Evolutionary conservation across 2,888 invertebrate species (phyloP), one percentile per base, ranked within the genome.

Genomic region (Rhingia campestris): DNA sequence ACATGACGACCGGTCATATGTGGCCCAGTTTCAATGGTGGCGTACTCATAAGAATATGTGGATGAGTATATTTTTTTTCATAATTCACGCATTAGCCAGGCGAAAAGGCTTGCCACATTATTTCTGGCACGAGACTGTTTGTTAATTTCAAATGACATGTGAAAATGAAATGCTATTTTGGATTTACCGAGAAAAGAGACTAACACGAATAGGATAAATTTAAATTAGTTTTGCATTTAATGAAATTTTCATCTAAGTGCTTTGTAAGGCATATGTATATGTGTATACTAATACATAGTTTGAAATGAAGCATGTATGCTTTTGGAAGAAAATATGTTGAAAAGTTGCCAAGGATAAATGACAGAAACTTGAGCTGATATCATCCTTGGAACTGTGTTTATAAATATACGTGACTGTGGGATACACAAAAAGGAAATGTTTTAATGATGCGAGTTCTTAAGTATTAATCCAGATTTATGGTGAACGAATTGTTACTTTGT

Each of bases 181-280:
- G 1, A 45, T 35, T 37, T 35, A 43, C 30, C 39, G 69, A 58
- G 51, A 58, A 47, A 4, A 43, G 54, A 35, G 56, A 54, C 61
- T 22, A 22, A 53, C 14, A 35, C 10, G 35, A 10, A 9, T 41
- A 9, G 7, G 41, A 7, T 10, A 30, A 61, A 61, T 63, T 72
- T 53, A 53, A 72, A 72, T 72, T 72, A 72, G 63, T 72, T 72
- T 61, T 43, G 41, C 0, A 41, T 51, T 59, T 49, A 51, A 59
- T 70, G 49, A 70, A 70, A 70, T 49, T 37, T 35, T 33, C 33
- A 51, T 6, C 51, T 53, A 72, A 61, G 59, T 72, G 72, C 59
- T 53, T 72, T 33, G 43, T 12, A 45, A 51, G 61, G 33, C 43
- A 30, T 35, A 22, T 30, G 35, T 32, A 30, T 10, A 32, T 43